A percentile compares a stretch with the other conserved stretches of the same genome.
Evolutionary conservation across 2,113 vertebrate genomes (phyloP).

Genomic region (Jacana jacana): DNA sequence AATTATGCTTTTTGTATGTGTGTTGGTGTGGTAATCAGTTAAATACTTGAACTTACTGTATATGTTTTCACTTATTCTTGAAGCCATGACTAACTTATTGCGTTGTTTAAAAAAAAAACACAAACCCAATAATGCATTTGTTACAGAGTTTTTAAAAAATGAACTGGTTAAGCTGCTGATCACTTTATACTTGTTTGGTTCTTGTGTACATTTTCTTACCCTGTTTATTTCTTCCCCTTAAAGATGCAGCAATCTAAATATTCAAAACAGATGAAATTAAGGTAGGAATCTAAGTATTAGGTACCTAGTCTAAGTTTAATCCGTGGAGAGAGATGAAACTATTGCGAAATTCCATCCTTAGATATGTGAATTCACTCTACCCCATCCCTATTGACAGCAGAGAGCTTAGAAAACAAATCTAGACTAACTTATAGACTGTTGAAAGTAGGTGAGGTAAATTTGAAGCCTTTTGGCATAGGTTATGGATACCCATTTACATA

Average conservation of each 20-base stretch:
- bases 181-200: not conserved
- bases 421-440: not conserved
- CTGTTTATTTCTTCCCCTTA: not conserved
- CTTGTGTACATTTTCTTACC: not conserved
- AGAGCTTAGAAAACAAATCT: not conserved
- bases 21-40: conserved; percentile 57
- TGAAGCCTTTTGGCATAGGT: not conserved
- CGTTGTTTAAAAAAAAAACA: not conserved
- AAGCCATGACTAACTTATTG: not conserved
- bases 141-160: not conserved
- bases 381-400: not conserved
- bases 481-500: not conserved
- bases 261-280: not conserved
- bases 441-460: not conserved
- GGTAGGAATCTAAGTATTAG: not conserved
- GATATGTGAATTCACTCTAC: not conserved
- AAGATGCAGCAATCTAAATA: not conserved
- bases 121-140: not conserved
- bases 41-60: conserved; percentile 8
- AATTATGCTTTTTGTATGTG: conserved; percentile 62
- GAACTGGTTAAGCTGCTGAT: not conserved
- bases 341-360: not conserved
- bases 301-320: not conserved
- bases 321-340: not conserved
- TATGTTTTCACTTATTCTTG: conserved; percentile 24